Base-by-base conservation (phyloP, 2,797 vertebrate genomes). In the Schizopygopsis malacanthus region DNA sequence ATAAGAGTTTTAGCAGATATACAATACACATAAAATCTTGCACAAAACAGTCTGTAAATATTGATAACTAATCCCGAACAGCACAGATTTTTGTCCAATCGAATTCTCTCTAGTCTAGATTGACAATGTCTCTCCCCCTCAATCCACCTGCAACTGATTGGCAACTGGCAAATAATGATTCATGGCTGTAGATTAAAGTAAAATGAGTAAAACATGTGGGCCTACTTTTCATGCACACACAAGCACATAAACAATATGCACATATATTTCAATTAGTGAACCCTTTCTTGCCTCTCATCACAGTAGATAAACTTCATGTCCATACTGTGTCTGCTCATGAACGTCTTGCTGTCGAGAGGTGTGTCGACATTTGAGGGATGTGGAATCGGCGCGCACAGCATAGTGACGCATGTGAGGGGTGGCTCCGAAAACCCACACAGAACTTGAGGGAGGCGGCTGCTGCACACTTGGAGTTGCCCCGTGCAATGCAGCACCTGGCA, bases 271-370 rank as follows among this genome's bases (percentile, higher is more conserved):
- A 54, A 54, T 20, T 16, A 33, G 65, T 28, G 39, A 85, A 72
- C 25, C 63, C 4, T n/a, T 37, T 11, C 88, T 89, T 90, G 96
- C 97, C 96, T 96, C 91, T 97, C 96, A 75, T 97, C 96, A 12
- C 96, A 97, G 91, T 96, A 97, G 83, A 95, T 97, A 89, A 97
- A 97, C 88, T 96, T 97, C 96, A 97, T 96, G 91, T 97, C 96
- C 97, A 97, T 97, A 93, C 95, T 96, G 70, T 97, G 97, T 82
- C 95, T 96, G 89, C 96, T 97, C 88, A 97, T 93, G 91, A 97
- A 97, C 25, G 96, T 96, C 91, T 96, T 96, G 93, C 96, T 96
- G 91, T 97, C 96, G 86, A 96, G 89, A 4, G 96, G 97, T 63
- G 95, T 96, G 88, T 97, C 96, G 3, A 97, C 94, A 90, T 94